A percentile compares a stretch with the other conserved stretches of the same genome.
Conservation (phyloP, 2,113 vertebrate genomes). For the Romanogobio albipinnatus region DNA sequence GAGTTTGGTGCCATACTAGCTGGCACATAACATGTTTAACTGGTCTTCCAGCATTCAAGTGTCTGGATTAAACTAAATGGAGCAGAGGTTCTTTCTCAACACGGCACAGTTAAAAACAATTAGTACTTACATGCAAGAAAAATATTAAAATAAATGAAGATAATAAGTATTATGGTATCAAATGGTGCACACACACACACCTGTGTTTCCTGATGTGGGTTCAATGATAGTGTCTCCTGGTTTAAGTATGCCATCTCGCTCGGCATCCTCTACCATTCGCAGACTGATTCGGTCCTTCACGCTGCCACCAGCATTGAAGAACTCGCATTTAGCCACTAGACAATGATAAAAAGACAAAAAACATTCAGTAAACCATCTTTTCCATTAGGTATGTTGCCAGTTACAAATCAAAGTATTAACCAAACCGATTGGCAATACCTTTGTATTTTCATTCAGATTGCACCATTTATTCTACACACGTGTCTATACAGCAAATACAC, state of each 20-base stretch:
- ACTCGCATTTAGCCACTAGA: constrained; percentile 96
- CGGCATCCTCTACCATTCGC: constrained; percentile 95
- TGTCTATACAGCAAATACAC: too few species aligned
- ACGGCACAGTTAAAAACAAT: neutral
- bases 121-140: neutral
- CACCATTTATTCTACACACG: too few species aligned
- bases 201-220: constrained; percentile 56
- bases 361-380: neutral
- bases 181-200: constrained; percentile 35
- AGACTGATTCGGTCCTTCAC: constrained; percentile 95
- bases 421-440: too few species aligned
- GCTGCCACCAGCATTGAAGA: constrained; percentile 93
- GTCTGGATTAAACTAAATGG: neutral
- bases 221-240: constrained; percentile 84
- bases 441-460: too few species aligned
- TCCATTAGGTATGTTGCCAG: neutral
- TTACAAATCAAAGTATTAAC: neutral
- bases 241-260: constrained; percentile 82
- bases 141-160: neutral
- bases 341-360: constrained; percentile 28
- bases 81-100: neutral
- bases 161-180: neutral
- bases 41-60: neutral
- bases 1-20: neutral
- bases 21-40: neutral